phyloP scores from a whole-genome alignment of 2,797 vertebrate species.

The Malacoctenus gilli region DNA sequence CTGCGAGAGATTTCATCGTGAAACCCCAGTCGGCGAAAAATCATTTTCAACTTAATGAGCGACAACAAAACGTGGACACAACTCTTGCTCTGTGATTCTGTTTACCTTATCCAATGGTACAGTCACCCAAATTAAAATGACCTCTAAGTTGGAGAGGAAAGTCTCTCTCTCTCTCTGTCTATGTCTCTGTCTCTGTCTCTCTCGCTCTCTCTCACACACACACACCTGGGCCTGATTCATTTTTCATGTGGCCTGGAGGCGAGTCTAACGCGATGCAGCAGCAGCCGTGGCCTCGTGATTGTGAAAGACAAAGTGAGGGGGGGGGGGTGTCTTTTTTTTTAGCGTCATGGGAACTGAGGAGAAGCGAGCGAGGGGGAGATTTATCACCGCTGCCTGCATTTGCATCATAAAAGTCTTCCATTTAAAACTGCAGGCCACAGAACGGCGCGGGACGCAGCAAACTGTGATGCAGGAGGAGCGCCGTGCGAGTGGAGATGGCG shows the following conservation, averaged over 20 bases:
- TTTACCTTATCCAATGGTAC: no score
- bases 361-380: constrained; percentile 59
- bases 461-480: constrained; percentile 70
- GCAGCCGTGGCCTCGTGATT: constrained; percentile 11
- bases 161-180: constrained; percentile 60
- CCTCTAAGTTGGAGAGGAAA: constrained; percentile 53
- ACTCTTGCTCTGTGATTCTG: no score
- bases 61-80: no score
- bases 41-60: no score
- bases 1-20: constrained; percentile 27
- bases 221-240: constrained; percentile 74
- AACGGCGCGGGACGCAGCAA: constrained; percentile 61
- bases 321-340: constrained; percentile 57
- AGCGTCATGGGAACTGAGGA: constrained; percentile 60
- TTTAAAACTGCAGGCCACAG: constrained; percentile 65
- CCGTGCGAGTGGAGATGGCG: constrained; percentile 22
- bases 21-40: no score
- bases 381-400: constrained; percentile 75
- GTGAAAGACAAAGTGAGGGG: constrained; percentile 29
- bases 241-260: constrained; percentile 75
- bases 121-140: no score
- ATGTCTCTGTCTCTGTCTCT: constrained; percentile 30
- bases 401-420: constrained; percentile 78
- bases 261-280: constrained; percentile 70
- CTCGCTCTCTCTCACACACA: constrained; percentile 24